Evolutionary conservation across 2,113 vertebrate genomes (phyloP), one percentile per base, ranked within the genome.

Genomic region (Corvus moneduloides): DNA sequence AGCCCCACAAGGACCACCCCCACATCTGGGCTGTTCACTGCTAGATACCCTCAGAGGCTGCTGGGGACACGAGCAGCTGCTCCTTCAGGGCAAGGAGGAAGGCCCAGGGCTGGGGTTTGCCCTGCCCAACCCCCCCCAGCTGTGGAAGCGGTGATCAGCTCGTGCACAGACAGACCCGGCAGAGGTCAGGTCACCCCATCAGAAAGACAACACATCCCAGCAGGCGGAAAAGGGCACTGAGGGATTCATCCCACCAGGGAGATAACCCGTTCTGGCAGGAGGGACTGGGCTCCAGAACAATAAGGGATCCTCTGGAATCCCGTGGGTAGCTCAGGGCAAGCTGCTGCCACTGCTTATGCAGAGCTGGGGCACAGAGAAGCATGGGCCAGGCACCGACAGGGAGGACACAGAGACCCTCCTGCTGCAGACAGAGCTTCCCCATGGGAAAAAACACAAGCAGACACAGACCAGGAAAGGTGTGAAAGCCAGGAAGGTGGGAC

Each of bases 61-160:
- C 77, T 22, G 33, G 33, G 46, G 67, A 37, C 46, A 59, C 0
- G 0, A 74, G 10, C 33, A 74, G 33, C 44, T 0, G 0, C 16
- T 59, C 68, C 52, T 46, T 16, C 23, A n/a, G 52, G 39, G 61
- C 3, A 7, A 33, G 22, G 37, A 81, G 13, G 12, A 20, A 26
- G 14, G 43, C 46, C 37, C 32, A 23, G 52, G 44, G 33, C 39
- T n/a, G 52, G 22, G 23, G 41, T 13, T 11, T 27, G 28, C 16
- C 6, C 59, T 59, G 52, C 22, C 43, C 7, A 18, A 2, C 11
- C 21, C 0, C 17, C 16, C 21, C 12, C 23, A 19, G 59, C 68
- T 37, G 59, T 37, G 39, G 48, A 4, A 69, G 35, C 4, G 0
- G 35, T 19, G 28, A 52, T 37, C 44, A 74, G 52, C 77, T 58